A percentile compares a stretch with the other conserved stretches of the same genome.
Evolutionary conservation across 2,888 invertebrate species (phyloP).

Genomic region (Melieria omissa): DNA sequence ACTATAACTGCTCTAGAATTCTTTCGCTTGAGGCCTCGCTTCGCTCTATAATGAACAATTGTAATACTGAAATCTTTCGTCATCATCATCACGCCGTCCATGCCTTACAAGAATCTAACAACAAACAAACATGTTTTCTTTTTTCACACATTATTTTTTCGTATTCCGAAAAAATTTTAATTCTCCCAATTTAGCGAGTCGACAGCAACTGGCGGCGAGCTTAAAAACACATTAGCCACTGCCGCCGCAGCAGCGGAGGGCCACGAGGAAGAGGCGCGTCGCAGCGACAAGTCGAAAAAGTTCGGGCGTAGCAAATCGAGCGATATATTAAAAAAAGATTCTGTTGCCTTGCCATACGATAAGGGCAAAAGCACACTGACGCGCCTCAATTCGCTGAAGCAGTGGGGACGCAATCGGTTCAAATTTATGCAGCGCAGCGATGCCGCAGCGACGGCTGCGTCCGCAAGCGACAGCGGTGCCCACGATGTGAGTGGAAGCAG

Average conservation of each 20-base stretch:
- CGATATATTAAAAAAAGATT: slow-evolving; percentile 76
- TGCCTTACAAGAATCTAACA: slow-evolving; percentile 35
- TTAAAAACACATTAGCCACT: slow-evolving; percentile 50
- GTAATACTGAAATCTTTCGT: slow-evolving; percentile 50
- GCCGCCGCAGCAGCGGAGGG: slow-evolving; percentile 41
- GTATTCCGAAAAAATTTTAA: slow-evolving; percentile 39
- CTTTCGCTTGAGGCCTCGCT: too few species aligned
- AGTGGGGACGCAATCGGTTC: slow-evolving; percentile 85
- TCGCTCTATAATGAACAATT: slow-evolving; percentile 28
- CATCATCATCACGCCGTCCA: slow-evolving; percentile 25
- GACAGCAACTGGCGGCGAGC: slow-evolving; percentile 49
- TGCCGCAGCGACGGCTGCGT: slow-evolving; percentile 43
- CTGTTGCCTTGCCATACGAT: slow-evolving; percentile 65
- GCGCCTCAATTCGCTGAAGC: slow-evolving; percentile 80
- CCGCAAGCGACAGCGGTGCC: slow-evolving; percentile 59
- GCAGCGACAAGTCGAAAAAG: slow-evolving; percentile 56
- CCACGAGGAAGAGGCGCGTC: slow-evolving; percentile 40
- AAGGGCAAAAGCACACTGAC: slow-evolving; percentile 68
- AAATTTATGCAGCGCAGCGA: slow-evolving; percentile 76
- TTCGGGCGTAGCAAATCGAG: slow-evolving; percentile 79
- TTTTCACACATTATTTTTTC: slow-evolving; percentile 34
- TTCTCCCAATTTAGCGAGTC: slow-evolving; percentile 51
- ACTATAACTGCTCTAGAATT: too few species aligned
- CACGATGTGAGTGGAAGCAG: slow-evolving; percentile 48
- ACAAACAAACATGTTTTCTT: slow-evolving; percentile 35